These are phyloP conservation scores for Distichodus sexfasciatus DNA, from an alignment of 2,797 vertebrate genomes.

Conservation along the genomic window DNA sequence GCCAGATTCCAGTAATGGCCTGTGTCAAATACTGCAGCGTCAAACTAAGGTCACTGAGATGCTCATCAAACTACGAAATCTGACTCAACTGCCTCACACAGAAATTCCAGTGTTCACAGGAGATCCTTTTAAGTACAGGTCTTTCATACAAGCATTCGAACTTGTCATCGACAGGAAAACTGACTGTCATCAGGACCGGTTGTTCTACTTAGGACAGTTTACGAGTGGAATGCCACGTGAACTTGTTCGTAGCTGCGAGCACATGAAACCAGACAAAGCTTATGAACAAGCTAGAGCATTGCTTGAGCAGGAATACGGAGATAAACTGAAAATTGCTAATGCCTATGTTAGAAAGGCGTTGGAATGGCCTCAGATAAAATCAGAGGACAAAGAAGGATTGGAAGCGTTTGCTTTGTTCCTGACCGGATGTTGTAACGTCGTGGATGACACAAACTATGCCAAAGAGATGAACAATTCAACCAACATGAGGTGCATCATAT, in stretches of 20 bases:
- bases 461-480: conserved; percentile 3
- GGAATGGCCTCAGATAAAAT: neutral
- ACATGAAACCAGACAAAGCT: neutral
- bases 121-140: no score
- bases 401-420: neutral
- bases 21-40: no score
- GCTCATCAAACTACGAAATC: no score
- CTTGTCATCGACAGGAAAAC: neutral
- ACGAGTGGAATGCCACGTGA: neutral
- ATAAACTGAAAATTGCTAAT: neutral
- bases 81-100: no score
- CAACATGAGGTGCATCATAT: neutral
- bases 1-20: no score
- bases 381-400: neutral
- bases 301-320: neutral
- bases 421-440: neutral
- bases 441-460: neutral
- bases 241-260: neutral
- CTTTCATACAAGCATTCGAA: no score
- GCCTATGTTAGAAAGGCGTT: no score
- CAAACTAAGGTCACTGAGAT: no score
- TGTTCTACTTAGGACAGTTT: neutral
- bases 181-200: neutral
- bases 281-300: neutral
- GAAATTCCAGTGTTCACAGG: no score